These are phyloP conservation scores for Sebastes taczanowskii DNA, from an alignment of 2,797 vertebrate genomes.

Conservation along the genomic window DNA sequence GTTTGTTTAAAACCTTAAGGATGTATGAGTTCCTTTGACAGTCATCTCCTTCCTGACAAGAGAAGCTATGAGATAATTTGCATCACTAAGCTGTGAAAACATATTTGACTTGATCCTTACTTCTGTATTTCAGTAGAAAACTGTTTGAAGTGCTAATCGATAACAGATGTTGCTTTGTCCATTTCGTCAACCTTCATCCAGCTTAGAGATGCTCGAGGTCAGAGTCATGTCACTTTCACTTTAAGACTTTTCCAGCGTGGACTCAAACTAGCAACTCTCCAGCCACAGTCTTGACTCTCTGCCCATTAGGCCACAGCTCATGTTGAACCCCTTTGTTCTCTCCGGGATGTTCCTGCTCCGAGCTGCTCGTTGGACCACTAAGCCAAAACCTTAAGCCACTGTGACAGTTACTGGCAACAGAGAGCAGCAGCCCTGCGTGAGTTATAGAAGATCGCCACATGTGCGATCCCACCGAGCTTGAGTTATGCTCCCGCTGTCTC, in stretches of 20 bases:
- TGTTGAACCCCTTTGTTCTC: slow-evolving; percentile 65
- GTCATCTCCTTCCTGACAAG: not conserved
- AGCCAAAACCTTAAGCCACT: slow-evolving; percentile 59
- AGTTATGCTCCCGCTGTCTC: slow-evolving; percentile 48
- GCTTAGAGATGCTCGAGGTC: slow-evolving; percentile 21
- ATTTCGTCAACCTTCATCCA: slow-evolving; percentile 29
- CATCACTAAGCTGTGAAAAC: slow-evolving; percentile 16
- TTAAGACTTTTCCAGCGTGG: slow-evolving; percentile 13
- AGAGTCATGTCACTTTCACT: slow-evolving; percentile 18
- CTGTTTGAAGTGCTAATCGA: slow-evolving; percentile 20
- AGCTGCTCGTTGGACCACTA: slow-evolving; percentile 46
- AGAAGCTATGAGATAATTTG: not conserved
- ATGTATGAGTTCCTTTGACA: not conserved
- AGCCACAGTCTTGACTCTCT: slow-evolving; percentile 20
- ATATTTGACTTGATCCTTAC: slow-evolving; percentile 8
- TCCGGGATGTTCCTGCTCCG: slow-evolving; percentile 48
- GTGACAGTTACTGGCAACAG: slow-evolving; percentile 74
- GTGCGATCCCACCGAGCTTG: slow-evolving; percentile 56
- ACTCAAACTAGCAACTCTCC: slow-evolving; percentile 57
- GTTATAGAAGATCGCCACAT: slow-evolving; percentile 59
- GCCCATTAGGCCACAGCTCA: slow-evolving; percentile 52
- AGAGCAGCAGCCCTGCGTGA: slow-evolving; percentile 54
- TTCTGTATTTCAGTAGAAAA: slow-evolving; percentile 3
- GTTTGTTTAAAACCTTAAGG: not conserved
- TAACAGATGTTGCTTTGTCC: slow-evolving; percentile 36